A percentile compares a stretch with the other conserved stretches of the same genome.
Evolutionary conservation across 1,140 invertebrate genomes (phyloP).

Genomic region (Chironomus tepperi): DNA sequence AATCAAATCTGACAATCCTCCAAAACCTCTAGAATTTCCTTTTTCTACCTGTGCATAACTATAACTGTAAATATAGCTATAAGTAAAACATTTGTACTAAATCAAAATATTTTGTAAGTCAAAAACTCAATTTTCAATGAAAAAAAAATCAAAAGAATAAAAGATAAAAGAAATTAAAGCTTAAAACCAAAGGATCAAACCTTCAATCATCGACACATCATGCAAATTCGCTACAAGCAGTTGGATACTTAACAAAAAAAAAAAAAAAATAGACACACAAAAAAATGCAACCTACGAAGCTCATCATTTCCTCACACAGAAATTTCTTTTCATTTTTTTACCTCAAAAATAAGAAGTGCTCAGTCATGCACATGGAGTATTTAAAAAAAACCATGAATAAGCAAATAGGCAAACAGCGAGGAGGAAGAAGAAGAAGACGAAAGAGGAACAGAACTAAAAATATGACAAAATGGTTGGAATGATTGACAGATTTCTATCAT

Average conservation of each 20-base stretch:
- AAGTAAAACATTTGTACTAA: too few relatives aligned
- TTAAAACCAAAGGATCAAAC: background rate
- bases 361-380: background rate
- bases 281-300: background rate
- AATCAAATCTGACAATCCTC: too few relatives aligned
- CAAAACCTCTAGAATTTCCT: too few relatives aligned
- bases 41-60: too few relatives aligned
- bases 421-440: background rate
- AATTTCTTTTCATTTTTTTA: background rate
- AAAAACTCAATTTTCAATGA: too few relatives aligned
- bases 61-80: too few relatives aligned
- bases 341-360: background rate
- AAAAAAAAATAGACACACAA: background rate
- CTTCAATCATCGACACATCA: background rate
- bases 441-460: background rate
- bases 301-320: background rate
- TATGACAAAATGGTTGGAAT: constrained; percentile 18
- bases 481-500: constrained; percentile 20
- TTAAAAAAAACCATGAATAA: constrained; percentile 4
- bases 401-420: background rate
- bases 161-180: too few relatives aligned
- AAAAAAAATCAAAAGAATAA: background rate
- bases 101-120: too few relatives aligned
- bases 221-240: background rate
- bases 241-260: background rate